phyloP scores from a whole-genome alignment of 2,797 vertebrate species.

The Xenopus petersii region DNA sequence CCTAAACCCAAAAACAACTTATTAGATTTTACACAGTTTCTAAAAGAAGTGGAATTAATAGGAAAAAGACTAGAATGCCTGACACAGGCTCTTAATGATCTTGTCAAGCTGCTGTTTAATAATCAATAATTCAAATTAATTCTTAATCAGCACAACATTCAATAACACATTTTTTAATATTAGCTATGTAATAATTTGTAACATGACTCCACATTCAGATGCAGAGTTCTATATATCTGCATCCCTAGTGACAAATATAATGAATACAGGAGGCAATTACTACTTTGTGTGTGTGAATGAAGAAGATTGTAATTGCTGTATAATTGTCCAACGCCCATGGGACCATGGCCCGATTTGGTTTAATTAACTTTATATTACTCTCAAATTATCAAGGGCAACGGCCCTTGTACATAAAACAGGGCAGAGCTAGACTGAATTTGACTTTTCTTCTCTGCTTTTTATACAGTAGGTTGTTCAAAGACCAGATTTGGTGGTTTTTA shows the following conservation, averaged over 20 bases:
- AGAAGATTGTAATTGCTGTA: constrained; percentile 30
- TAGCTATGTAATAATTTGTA: constrained; percentile 15
- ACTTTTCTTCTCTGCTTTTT: neutral
- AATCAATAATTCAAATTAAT: constrained; percentile 9
- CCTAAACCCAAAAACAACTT: constrained; percentile 39
- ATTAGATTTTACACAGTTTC: constrained; percentile 38
- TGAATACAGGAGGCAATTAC: constrained; percentile 28
- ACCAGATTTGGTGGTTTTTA: constrained; percentile 28
- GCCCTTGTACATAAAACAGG: constrained; percentile 13
- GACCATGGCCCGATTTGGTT: constrained; percentile 20
- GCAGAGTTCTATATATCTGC: constrained; percentile 13
- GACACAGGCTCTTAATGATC: neutral
- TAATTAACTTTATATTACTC: constrained; percentile 44
- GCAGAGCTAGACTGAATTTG: constrained; percentile 1
- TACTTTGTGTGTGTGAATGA: constrained; percentile 34
- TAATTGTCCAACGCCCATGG: constrained; percentile 43
- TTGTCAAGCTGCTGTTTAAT: constrained; percentile 6
- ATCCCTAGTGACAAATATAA: constrained; percentile 33
- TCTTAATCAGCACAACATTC: neutral
- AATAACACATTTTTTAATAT: constrained; percentile 1
- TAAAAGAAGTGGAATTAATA: constrained; percentile 17
- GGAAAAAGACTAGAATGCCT: neutral
- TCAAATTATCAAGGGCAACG: constrained; percentile 34
- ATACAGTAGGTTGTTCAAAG: neutral
- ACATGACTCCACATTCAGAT: constrained; percentile 10